A percentile compares a stretch with the other conserved stretches of the same genome.
Evolutionary conservation across 1,140 invertebrate genomes (phyloP).

Genomic region (Drosophila ironensis): DNA sequence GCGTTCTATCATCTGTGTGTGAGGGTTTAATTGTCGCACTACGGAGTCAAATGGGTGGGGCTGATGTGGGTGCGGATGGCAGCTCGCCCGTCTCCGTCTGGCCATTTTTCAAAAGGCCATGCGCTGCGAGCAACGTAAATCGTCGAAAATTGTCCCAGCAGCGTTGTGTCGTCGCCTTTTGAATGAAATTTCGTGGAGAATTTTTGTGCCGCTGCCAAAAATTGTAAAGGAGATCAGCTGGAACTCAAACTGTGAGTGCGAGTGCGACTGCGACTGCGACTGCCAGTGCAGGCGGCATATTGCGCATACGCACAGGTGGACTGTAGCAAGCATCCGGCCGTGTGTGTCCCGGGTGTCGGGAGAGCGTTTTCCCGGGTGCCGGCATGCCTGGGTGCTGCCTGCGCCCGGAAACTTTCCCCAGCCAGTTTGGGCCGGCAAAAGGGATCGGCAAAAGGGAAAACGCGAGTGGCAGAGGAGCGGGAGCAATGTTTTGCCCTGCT

Average conservation of each 20-base stretch:
- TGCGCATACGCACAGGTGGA: neutral
- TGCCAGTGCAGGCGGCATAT: too few species aligned
- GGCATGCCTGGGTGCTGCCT: too few species aligned
- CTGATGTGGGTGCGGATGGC: too few species aligned
- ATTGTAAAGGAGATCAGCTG: conserved; percentile 2
- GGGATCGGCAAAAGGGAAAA: neutral
- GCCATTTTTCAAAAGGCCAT: conserved; percentile 53
- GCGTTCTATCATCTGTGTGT: neutral
- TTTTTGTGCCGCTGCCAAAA: conserved; percentile 46
- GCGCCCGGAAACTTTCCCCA: too few species aligned
- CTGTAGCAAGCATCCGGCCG: too few species aligned
- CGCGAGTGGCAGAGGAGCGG: neutral
- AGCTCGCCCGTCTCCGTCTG: conserved; percentile 10
- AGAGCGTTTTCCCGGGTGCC: too few species aligned
- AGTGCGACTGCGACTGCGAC: too few species aligned
- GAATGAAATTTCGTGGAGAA: conserved; percentile 62
- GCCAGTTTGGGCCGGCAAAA: too few species aligned
- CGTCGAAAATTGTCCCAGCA: conserved; percentile 51
- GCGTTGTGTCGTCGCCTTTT: conserved; percentile 53
- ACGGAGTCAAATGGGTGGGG: too few species aligned
- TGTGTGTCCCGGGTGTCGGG: too few species aligned
- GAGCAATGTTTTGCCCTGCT: conserved; percentile 54
- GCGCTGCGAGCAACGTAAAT: conserved; percentile 43
- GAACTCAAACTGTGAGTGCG: too few species aligned
- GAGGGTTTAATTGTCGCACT: conserved; percentile 65